A percentile compares a stretch with the other conserved stretches of the same genome.
These are phyloP conservation scores for Salvator merianae DNA, from an alignment of 2,113 vertebrate genomes.

Conservation along the genomic window DNA sequence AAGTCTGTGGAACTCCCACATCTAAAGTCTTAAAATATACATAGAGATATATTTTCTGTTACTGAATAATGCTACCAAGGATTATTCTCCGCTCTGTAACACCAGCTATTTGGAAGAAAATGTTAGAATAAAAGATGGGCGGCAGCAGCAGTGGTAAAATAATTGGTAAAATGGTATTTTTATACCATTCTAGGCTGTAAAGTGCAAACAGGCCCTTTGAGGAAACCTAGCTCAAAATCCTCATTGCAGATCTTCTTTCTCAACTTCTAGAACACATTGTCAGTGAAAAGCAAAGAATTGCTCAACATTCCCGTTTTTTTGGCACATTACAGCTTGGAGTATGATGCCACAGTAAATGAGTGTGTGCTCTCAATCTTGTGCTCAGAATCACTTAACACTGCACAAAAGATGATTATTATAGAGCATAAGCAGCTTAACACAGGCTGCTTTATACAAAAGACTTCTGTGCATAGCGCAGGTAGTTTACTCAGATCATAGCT, in stretches of 20 bases:
- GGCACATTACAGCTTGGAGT: neutral
- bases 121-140: too few species aligned
- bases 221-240: neutral
- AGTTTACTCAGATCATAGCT: neutral
- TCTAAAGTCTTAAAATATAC: too few species aligned
- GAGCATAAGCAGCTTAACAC: neutral
- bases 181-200: too few species aligned
- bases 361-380: neutral
- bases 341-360: neutral
- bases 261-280: neutral
- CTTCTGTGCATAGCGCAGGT: neutral
- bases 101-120: too few species aligned
- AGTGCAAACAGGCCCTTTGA: too few species aligned
- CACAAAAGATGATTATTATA: neutral
- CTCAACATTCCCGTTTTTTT: neutral
- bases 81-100: too few species aligned
- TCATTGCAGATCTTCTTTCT: neutral
- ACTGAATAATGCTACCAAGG: too few species aligned
- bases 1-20: too few species aligned
- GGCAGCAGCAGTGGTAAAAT: too few species aligned
- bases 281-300: neutral
- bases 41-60: too few species aligned
- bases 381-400: neutral
- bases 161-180: too few species aligned
- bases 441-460: neutral